Conservation (phyloP, 2,888 invertebrate genomes). For the Agriopis marginaria region DNA sequence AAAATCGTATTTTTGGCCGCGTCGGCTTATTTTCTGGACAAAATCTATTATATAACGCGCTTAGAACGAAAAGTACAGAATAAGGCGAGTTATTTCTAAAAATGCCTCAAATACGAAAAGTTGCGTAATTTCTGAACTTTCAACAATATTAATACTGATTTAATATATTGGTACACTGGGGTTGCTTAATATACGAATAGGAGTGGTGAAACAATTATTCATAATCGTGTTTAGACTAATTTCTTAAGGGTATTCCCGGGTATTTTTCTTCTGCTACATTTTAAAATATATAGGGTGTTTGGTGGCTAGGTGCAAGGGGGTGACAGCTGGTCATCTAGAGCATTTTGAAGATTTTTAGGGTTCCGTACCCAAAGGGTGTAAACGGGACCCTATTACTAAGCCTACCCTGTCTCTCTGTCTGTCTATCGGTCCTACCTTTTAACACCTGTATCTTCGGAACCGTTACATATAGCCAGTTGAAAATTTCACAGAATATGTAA, state of each 20-base stretch:
- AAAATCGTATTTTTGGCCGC: not conserved
- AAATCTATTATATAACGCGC: slow-evolving; percentile 5
- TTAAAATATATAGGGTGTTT: not conserved
- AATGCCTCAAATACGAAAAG: slow-evolving; percentile 3
- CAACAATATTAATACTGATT: not conserved
- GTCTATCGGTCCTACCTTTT: no score
- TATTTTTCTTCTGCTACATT: not conserved
- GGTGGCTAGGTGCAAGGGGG: no score
- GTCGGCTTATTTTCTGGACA: slow-evolving; percentile 3
- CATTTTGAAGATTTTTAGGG: no score
- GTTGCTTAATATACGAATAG: not conserved
- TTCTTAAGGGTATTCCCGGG: no score
- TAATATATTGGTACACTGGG: not conserved
- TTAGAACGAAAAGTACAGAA: not conserved
- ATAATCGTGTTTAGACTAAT: not conserved
- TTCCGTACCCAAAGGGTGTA: no score
- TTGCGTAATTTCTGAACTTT: slow-evolving; percentile 15
- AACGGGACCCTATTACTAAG: no score
- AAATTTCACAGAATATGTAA: no score
- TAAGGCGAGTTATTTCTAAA: slow-evolving; percentile 8
- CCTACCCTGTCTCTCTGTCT: no score
- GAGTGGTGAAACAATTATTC: not conserved
- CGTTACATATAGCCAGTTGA: no score
- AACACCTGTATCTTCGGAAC: no score
- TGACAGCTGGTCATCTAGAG: no score